phyloP scores from a whole-genome alignment of 2,797 vertebrate species.

The Discoglossus pictus region DNA sequence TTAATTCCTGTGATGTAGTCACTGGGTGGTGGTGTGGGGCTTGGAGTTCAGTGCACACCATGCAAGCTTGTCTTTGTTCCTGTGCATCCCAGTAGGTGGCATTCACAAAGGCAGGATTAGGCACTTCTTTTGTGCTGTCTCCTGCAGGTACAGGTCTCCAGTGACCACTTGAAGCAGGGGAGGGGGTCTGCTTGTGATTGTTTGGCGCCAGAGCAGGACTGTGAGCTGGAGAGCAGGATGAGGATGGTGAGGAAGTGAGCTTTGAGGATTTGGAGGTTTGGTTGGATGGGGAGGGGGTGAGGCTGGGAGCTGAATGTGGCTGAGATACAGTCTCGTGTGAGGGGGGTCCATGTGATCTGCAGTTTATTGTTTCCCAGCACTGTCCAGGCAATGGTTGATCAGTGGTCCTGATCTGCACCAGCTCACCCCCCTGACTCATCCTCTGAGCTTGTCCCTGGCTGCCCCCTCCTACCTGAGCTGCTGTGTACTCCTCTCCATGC shows the following conservation, averaged over 20 bases:
- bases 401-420: too few species aligned
- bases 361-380: not conserved
- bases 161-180: not conserved
- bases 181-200: not conserved
- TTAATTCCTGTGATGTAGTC: not conserved
- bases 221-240: constrained; percentile 2
- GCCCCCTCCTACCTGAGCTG: not conserved
- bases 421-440: too few species aligned
- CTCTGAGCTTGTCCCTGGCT: too few species aligned
- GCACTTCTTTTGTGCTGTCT: not conserved
- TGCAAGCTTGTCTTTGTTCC: constrained; percentile 7
- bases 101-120: constrained; percentile 3
- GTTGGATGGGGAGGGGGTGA: not conserved
- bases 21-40: not conserved
- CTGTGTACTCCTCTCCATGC: not conserved
- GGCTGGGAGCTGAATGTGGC: not conserved
- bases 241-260: constrained; percentile 1
- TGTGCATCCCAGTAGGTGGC: not conserved
- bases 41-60: not conserved
- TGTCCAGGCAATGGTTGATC: not conserved
- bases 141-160: not conserved
- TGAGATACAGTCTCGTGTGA: not conserved
- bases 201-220: not conserved
- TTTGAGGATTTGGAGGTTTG: not conserved
- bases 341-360: not conserved